These are phyloP conservation scores for Neosilurus hyrtlii DNA, from an alignment of 2,797 vertebrate species.

Conservation along the genomic window DNA sequence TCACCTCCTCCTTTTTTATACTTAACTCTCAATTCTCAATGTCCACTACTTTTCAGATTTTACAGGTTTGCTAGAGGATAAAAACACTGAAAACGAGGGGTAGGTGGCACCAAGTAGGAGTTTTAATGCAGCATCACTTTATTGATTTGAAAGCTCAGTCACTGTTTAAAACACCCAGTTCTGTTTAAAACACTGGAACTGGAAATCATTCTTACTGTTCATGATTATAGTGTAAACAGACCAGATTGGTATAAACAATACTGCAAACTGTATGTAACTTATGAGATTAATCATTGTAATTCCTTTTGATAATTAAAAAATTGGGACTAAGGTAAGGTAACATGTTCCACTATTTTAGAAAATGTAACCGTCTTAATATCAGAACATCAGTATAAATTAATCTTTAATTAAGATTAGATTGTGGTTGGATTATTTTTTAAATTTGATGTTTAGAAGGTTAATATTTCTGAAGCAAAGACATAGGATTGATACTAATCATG, in stretches of 20 bases:
- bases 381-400: too few relatives aligned
- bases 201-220: neutral
- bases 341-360: neutral
- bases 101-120: neutral
- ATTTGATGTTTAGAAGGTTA: neutral
- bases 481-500: neutral
- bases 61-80: neutral
- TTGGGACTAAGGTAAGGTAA: neutral
- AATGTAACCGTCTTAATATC: neutral
- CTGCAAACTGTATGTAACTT: neutral
- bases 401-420: too few relatives aligned
- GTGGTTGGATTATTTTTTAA: neutral
- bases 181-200: neutral
- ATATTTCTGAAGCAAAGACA: neutral
- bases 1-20: neutral
- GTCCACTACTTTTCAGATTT: neutral
- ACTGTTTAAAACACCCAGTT: neutral
- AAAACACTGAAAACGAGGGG: neutral
- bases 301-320: neutral
- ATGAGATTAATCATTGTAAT: too few relatives aligned
- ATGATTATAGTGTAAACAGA: too few relatives aligned
- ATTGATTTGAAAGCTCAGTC: neutral
- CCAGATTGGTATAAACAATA: neutral
- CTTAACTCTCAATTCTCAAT: neutral
- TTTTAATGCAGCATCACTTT: neutral